Evolutionary conservation across 2,797 vertebrate genomes (phyloP).

Genomic region (Percopsis omiscomaycus): DNA sequence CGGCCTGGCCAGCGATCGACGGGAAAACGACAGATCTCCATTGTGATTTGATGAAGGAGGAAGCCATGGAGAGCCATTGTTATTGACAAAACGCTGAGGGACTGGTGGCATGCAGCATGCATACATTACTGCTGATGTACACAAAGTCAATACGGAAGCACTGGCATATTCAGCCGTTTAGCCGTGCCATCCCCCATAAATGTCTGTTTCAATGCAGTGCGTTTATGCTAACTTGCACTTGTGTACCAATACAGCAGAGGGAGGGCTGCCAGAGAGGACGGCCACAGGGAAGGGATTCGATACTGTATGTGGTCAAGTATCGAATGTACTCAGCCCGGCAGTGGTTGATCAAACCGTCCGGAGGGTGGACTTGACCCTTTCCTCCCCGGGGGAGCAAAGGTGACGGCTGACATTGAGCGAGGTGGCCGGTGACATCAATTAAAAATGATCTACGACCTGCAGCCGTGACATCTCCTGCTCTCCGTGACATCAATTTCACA

Average conservation of each 20-base stretch:
- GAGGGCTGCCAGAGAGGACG: not conserved
- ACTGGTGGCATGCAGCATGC: conserved; percentile 30
- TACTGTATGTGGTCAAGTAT: not conserved
- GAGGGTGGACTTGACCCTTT: not conserved
- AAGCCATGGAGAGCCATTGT: conserved; percentile 23
- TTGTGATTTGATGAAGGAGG: conserved; percentile 30
- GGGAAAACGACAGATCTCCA: conserved; percentile 39
- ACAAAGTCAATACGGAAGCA: conserved; percentile 14
- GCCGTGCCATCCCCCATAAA: not conserved
- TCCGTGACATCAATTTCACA: not conserved
- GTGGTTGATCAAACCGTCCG: not conserved
- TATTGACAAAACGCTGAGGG: conserved; percentile 48
- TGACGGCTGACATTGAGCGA: conserved; percentile 1
- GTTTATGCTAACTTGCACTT: not conserved
- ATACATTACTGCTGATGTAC: conserved; percentile 30
- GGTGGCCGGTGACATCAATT: conserved; percentile 23
- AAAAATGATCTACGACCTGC: conserved; percentile 30
- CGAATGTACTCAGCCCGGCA: not conserved
- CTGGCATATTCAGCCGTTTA: conserved; percentile 8
- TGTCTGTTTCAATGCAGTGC: not conserved
- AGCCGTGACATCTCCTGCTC: conserved; percentile 3
- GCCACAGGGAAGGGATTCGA: not conserved
- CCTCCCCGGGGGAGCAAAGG: not conserved
- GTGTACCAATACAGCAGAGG: not conserved
- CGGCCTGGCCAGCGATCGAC: conserved; percentile 27